Conservation (phyloP, 64 coral and sea anemone genomes). For the Catalaphyllia jardinei region DNA sequence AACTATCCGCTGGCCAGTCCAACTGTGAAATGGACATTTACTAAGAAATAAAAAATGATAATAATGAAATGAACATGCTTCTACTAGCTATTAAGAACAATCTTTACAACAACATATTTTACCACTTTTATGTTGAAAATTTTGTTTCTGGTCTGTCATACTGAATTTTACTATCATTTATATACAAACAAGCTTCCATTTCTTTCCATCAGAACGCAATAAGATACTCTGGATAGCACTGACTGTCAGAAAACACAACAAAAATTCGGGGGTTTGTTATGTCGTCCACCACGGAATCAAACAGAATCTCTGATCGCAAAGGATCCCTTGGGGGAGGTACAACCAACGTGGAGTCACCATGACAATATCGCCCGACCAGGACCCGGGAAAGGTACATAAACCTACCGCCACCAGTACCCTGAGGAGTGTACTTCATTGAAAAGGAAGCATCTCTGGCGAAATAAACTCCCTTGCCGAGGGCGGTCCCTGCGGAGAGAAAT, state of each 20-base stretch:
- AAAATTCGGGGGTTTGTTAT: slow-evolving; percentile 7
- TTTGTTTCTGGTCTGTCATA: too few species aligned
- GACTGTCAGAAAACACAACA: slow-evolving; percentile 53
- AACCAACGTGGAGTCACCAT: background rate
- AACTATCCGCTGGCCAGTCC: too few species aligned
- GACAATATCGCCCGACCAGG: slow-evolving; percentile 35
- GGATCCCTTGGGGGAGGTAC: slow-evolving; percentile 16
- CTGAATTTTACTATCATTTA: too few species aligned
- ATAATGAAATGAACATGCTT: too few species aligned
- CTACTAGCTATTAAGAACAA: too few species aligned
- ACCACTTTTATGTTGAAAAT: too few species aligned
- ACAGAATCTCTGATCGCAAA: background rate
- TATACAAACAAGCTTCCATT: too few species aligned
- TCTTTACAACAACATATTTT: too few species aligned
- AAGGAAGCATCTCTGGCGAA: slow-evolving; percentile 39
- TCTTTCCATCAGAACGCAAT: background rate
- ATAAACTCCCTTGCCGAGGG: slow-evolving; percentile 46
- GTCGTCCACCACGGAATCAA: slow-evolving; percentile 31
- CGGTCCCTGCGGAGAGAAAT: background rate
- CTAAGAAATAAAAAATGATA: too few species aligned
- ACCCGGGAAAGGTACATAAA: slow-evolving; percentile 46
- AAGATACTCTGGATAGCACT: slow-evolving; percentile 35
- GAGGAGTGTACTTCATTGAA: slow-evolving; percentile 9
- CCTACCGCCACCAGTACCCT: background rate
- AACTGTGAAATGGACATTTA: too few species aligned